Conservation (phyloP, 2,113 vertebrate genomes). For the Pseudopodoces humilis region DNA sequence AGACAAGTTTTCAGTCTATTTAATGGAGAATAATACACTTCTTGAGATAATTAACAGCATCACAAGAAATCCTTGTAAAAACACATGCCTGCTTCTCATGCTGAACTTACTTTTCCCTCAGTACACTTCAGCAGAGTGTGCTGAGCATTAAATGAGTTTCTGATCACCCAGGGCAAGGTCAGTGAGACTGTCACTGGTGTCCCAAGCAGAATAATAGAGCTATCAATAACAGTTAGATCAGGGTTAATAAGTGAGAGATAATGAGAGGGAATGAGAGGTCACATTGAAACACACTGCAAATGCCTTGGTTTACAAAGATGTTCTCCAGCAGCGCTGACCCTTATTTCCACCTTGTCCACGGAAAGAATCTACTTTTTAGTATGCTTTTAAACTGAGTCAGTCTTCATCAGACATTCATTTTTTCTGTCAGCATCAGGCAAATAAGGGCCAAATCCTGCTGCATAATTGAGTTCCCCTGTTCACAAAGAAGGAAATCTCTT, state of each 20-base stretch:
- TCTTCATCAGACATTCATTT: conserved; percentile 2
- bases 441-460: not conserved
- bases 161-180: conserved; percentile 60
- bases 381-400: not conserved
- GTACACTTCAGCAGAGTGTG: not conserved
- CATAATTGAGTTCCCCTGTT: not conserved
- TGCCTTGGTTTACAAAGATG: not conserved
- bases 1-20: not conserved
- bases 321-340: not conserved
- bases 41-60: not conserved
- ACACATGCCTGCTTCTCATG: not conserved
- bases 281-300: conserved; percentile 43
- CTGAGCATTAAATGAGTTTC: conserved; percentile 60
- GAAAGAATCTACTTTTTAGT: not conserved
- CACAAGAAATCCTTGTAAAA: conserved; percentile 8
- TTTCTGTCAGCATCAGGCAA: conserved; percentile 8
- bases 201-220: conserved; percentile 57
- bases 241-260: conserved; percentile 68
- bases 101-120: not conserved
- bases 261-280: conserved; percentile 60
- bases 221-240: conserved; percentile 69
- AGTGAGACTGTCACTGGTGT: conserved; percentile 47
- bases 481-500: not conserved
- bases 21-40: not conserved
- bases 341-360: not conserved